Percentiles rank a stretch among this genome's conserved stretches.
Conservation (phyloP, 2,888 invertebrate genomes). For the Xanthia togata region DNA sequence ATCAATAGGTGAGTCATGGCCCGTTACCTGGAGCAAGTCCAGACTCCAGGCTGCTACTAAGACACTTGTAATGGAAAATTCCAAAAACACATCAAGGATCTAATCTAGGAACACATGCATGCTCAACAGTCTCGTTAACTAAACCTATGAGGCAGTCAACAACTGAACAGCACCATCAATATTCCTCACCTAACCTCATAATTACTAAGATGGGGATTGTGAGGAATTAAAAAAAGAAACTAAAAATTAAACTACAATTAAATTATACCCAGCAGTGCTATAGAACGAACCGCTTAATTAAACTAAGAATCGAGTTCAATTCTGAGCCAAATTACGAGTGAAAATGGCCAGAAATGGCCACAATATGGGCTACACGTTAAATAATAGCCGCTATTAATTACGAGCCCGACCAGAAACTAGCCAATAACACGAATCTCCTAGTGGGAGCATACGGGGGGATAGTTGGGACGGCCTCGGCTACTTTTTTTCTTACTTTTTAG, state of each 20-base stretch:
- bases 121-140: background rate
- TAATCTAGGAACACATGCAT: background rate
- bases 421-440: slow-evolving; percentile 65
- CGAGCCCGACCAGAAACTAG: slow-evolving; percentile 60
- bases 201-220: too few species aligned
- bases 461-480: background rate
- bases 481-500: too few species aligned
- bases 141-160: background rate
- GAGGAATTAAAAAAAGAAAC: too few species aligned
- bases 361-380: slow-evolving; percentile 65
- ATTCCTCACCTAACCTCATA: slow-evolving; percentile 21
- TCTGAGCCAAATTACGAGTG: slow-evolving; percentile 67
- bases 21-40: background rate
- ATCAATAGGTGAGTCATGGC: background rate
- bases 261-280: slow-evolving; percentile 38
- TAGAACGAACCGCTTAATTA: slow-evolving; percentile 57
- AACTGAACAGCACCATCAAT: slow-evolving; percentile 31
- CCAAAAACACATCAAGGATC: too few species aligned
- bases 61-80: background rate
- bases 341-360: slow-evolving; percentile 63
- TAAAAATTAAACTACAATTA: slow-evolving; percentile 53
- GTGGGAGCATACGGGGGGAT: slow-evolving; percentile 21
- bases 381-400: slow-evolving; percentile 70
- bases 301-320: slow-evolving; percentile 65
- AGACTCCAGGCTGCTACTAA: background rate